Conservation (phyloP, 2,113 vertebrate genomes). For the Cryptotis parvus region DNA sequence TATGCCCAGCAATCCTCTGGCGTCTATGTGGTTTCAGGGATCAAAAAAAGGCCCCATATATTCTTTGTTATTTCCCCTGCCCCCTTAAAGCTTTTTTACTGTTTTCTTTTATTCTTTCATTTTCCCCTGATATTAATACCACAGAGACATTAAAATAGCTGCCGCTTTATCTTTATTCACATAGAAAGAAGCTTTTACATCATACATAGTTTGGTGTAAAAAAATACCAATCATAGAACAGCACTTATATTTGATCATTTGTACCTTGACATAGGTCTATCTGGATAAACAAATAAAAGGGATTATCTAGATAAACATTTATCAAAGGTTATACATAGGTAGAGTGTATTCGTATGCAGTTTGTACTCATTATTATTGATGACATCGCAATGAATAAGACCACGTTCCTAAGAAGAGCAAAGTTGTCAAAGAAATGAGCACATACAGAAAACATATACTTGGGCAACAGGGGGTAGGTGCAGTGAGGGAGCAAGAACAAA, state of each 20-base stretch:
- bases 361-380: constrained; percentile 43
- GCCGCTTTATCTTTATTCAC: constrained; percentile 75
- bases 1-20: too few species aligned
- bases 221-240: constrained; percentile 80
- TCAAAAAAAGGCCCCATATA: too few species aligned
- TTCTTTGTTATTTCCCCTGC: too few species aligned
- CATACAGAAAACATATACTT: constrained; percentile 39
- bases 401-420: constrained; percentile 70
- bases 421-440: constrained; percentile 35
- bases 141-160: constrained; percentile 58
- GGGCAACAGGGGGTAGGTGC: not conserved
- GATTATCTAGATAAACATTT: constrained; percentile 54
- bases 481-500: not conserved
- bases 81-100: constrained; percentile 37
- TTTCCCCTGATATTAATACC: constrained; percentile 30
- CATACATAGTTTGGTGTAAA: constrained; percentile 64
- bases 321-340: constrained; percentile 43
- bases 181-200: constrained; percentile 72
- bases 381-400: constrained; percentile 13
- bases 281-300: constrained; percentile 6
- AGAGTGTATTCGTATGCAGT: constrained; percentile 32
- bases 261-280: constrained; percentile 55
- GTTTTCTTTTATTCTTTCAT: constrained; percentile 23
- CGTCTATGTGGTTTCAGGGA: too few species aligned
- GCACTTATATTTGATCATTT: constrained; percentile 69